Evolutionary conservation across 2,113 vertebrate genomes (phyloP), one percentile per base, ranked within the genome.

Genomic region (Tragelaphus buxtoni): DNA sequence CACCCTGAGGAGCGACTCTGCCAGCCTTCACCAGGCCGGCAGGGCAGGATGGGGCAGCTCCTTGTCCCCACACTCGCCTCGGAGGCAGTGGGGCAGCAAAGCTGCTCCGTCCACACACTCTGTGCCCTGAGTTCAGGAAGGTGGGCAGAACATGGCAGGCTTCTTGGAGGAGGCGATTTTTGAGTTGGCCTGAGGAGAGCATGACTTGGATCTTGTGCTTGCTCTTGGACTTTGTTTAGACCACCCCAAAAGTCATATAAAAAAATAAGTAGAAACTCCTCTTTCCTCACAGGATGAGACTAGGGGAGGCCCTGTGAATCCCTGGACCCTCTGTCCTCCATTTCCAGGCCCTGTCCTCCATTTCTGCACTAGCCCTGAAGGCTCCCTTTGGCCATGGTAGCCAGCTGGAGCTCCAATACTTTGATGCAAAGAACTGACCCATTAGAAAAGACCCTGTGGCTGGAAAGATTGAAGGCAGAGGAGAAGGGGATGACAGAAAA

Each of bases 301-400:
- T 83, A 2, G 63, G 7, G 7, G 2, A 53, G 69, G 55, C 14
- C n/a, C 69, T 18, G 2, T 63, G 72, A 26, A 24, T 11, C 47
- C 32, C 7, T 0, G 0, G 1, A 9, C n/a, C 20, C 69, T 18
- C 26, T 12, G 5, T 1, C 63, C n/a, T 63, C 61, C 16, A n/a
- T n/a, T 63, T n/a, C 61, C 32, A n/a, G 18, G 26, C 16, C 55
- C 45, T 39, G 26, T 55, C 65, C 76, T 80, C 77, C 10, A 12
- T 4, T 4, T 32, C 47, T 53, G 30, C 0, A 0, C 30, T 6
- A 9, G 20, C 16, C 18, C 63, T 35, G 11, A 35, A 49, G 55
- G 42, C 22, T 81, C 42, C 61, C 18, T 16, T 26, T 85, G 20
- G 22, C 55, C 24, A 0, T n/a, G 32, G n/a, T 42, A 51, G 24